phyloP scores from a whole-genome alignment of 2,797 vertebrate genomes.

The Lateolabrax maculatus region DNA sequence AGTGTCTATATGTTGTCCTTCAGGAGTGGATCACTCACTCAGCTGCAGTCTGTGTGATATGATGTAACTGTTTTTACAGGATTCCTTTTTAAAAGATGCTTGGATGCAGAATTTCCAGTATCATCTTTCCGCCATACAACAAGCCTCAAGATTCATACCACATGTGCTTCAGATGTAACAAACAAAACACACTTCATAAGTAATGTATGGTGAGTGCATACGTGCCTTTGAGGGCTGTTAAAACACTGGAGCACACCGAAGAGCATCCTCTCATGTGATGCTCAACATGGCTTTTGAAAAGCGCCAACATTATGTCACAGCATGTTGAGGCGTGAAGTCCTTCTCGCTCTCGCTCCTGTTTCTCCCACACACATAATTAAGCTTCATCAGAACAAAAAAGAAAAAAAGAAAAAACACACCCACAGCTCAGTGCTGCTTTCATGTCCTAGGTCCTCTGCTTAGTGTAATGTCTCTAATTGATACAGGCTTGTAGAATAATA shows the following conservation, averaged over 20 bases:
- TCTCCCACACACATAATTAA: constrained; percentile 69
- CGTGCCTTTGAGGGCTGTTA: constrained; percentile 25
- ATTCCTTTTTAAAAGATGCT: not conserved
- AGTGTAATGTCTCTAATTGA: constrained; percentile 63
- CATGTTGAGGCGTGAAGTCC: constrained; percentile 61
- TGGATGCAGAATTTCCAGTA: not conserved
- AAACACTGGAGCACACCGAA: constrained; percentile 51
- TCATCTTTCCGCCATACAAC: not conserved
- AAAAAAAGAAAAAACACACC: constrained; percentile 29
- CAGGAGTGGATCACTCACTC: constrained; percentile 8
- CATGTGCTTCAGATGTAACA: constrained; percentile 25
- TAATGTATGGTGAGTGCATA: constrained; percentile 39
- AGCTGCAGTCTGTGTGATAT: constrained; percentile 10
- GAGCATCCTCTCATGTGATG: constrained; percentile 62
- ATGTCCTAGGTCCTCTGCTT: constrained; percentile 48
- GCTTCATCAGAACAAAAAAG: constrained; percentile 32
- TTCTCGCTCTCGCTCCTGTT: constrained; percentile 39
- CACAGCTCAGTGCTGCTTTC: constrained; percentile 52
- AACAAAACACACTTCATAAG: constrained; percentile 55
- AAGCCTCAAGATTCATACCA: not conserved
- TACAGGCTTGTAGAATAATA: constrained; percentile 52
- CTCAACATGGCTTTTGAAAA: constrained; percentile 57
- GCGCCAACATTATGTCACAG: constrained; percentile 57
- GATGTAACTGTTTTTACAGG: constrained; percentile 10
- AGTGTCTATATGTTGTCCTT: constrained; percentile 36